A percentile compares a stretch with the other conserved stretches of the same genome.
phyloP scores from a whole-genome alignment of 1,140 invertebrate genomes.

The Monochamus saltuarius region DNA sequence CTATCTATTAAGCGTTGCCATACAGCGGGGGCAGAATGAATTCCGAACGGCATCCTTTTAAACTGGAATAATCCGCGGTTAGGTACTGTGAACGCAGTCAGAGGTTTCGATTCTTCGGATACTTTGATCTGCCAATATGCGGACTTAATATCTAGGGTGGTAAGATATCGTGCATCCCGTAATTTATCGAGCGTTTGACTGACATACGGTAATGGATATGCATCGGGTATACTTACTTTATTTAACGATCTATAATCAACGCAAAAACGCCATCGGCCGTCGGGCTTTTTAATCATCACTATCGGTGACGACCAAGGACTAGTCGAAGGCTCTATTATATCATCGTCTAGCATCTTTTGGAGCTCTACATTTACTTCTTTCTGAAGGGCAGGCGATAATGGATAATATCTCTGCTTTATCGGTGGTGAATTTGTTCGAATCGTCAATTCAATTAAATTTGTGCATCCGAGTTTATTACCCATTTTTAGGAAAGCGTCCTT shows the following conservation, averaged over 20 bases:
- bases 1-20: conserved; percentile 27
- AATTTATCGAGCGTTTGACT: conserved; percentile 37
- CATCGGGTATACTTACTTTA: conserved; percentile 7
- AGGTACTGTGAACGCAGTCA: conserved; percentile 51
- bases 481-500: neutral
- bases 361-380: conserved; percentile 12
- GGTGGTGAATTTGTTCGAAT: neutral
- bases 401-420: conserved; percentile 15
- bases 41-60: conserved; percentile 41
- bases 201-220: conserved; percentile 21
- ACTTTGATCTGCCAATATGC: conserved; percentile 52
- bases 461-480: conserved; percentile 6
- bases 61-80: conserved; percentile 33
- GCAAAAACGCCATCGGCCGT: conserved; percentile 44
- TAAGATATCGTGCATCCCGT: conserved; percentile 37
- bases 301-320: conserved; percentile 52
- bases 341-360: conserved; percentile 35
- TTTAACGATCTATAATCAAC: conserved; percentile 21
- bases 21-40: conserved; percentile 46
- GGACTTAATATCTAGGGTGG: conserved; percentile 40
- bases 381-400: conserved; percentile 10
- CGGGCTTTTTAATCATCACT: conserved; percentile 54
- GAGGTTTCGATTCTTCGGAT: conserved; percentile 37
- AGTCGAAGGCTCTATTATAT: conserved; percentile 26
- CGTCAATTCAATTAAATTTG: neutral